Percentiles rank a stretch among this genome's conserved stretches.
Conservation (phyloP, 2,888 invertebrate species). For the Odontocolon sp. region DNA sequence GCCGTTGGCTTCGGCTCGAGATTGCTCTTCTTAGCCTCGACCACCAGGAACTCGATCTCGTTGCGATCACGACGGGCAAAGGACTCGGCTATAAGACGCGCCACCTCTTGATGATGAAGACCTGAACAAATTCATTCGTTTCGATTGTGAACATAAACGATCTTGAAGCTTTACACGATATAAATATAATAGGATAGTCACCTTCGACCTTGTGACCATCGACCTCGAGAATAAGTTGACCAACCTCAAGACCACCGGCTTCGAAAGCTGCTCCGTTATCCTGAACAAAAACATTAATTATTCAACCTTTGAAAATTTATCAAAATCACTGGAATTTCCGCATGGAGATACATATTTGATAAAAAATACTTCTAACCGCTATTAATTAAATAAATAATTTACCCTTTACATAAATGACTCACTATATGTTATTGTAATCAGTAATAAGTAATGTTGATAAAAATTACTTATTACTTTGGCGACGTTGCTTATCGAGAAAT, state of each 20-base stretch:
- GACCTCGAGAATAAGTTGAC: conserved; percentile 96
- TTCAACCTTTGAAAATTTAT: too few species aligned
- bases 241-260: conserved; percentile 95
- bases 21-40: conserved; percentile 95
- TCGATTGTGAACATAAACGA: background rate
- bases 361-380: too few species aligned
- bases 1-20: conserved; percentile 95
- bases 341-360: too few species aligned
- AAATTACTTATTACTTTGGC: too few species aligned
- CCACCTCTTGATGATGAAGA: conserved; percentile 86
- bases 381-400: too few species aligned
- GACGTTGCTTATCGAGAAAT: too few species aligned
- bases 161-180: background rate
- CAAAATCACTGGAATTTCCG: too few species aligned
- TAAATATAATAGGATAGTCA: conserved; percentile 65
- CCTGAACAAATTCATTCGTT: conserved; percentile 70
- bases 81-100: conserved; percentile 95
- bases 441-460: too few species aligned
- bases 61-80: conserved; percentile 94
- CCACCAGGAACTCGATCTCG: conserved; percentile 96
- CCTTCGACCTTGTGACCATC: conserved; percentile 87
- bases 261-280: conserved; percentile 97
- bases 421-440: too few species aligned
- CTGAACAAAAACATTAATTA: conserved; percentile 83
- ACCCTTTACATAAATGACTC: too few species aligned